phyloP scores from a whole-genome alignment of 2,888 invertebrate genomes.

The Pseudococcus viburni region DNA sequence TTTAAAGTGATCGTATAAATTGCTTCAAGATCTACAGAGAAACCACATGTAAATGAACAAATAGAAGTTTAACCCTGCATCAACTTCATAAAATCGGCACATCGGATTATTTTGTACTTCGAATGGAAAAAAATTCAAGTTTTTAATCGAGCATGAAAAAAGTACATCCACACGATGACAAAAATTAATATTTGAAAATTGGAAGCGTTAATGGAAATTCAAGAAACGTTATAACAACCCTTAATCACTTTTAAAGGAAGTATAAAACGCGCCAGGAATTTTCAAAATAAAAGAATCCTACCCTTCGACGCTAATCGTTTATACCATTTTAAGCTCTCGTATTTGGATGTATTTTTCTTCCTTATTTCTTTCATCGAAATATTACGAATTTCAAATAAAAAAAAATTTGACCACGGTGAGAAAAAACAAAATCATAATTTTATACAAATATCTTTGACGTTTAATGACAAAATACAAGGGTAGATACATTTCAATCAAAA shows the following conservation, averaged over 20 bases:
- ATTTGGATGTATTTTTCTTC: neutral
- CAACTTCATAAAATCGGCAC: no score
- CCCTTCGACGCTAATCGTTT: neutral
- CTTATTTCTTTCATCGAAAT: neutral
- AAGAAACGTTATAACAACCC: slow-evolving; percentile 61
- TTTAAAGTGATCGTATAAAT: neutral
- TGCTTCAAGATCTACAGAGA: no score
- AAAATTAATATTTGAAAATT: slow-evolving; percentile 7
- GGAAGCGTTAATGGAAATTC: slow-evolving; percentile 49
- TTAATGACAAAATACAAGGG: neutral
- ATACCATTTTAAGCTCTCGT: neutral
- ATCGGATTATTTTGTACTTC: no score
- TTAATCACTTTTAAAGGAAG: slow-evolving; percentile 56
- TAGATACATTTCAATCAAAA: neutral
- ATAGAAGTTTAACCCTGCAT: no score
- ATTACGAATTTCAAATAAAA: neutral
- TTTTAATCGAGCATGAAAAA: neutral
- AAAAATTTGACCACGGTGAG: neutral
- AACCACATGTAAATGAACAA: no score
- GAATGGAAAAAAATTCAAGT: neutral
- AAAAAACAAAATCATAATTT: neutral
- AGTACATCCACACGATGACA: neutral
- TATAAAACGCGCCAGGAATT: slow-evolving; percentile 63
- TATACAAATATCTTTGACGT: neutral
- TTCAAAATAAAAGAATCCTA: slow-evolving; percentile 61